Evolutionary conservation across 2,113 vertebrate genomes (phyloP).

Genomic region (Amphiprion percula): DNA sequence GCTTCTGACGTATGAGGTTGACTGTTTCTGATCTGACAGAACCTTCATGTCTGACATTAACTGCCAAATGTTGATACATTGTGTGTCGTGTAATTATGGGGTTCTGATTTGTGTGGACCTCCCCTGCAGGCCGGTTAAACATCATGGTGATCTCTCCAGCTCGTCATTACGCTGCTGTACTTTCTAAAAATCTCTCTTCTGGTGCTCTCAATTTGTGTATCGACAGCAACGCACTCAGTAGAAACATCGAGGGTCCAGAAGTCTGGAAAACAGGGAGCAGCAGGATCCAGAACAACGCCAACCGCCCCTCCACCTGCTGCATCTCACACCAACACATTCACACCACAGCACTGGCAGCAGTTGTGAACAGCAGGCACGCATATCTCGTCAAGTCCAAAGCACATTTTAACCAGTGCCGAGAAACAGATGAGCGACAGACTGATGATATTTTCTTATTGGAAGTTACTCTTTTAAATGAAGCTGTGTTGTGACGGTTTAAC

Average conservation of each 20-base stretch:
- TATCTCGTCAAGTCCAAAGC: slow-evolving; percentile 1
- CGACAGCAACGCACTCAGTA: neutral
- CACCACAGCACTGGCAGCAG: slow-evolving; percentile 4
- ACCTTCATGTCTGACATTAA: neutral
- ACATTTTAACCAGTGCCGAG: slow-evolving; percentile 1
- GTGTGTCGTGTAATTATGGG: neutral
- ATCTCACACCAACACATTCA: neutral
- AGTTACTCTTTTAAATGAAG: neutral
- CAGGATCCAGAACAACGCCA: slow-evolving; percentile 7
- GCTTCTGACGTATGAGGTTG: slow-evolving; percentile 2
- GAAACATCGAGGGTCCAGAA: neutral
- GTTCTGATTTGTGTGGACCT: neutral
- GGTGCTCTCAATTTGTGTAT: neutral
- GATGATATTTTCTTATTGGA: neutral
- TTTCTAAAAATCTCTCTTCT: neutral
- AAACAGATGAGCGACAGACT: neutral
- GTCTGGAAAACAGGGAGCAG: slow-evolving; percentile 5
- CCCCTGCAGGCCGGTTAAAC: slow-evolving; percentile 3
- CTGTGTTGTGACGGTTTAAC: neutral
- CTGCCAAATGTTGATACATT: neutral
- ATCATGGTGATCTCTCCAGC: neutral
- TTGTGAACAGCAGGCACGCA: neutral
- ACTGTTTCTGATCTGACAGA: slow-evolving; percentile 6
- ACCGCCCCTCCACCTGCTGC: slow-evolving; percentile 8
- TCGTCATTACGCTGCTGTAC: neutral